Evolutionary conservation across 2,113 vertebrate species (phyloP).

Genomic region (Myotis yumanensis): DNA sequence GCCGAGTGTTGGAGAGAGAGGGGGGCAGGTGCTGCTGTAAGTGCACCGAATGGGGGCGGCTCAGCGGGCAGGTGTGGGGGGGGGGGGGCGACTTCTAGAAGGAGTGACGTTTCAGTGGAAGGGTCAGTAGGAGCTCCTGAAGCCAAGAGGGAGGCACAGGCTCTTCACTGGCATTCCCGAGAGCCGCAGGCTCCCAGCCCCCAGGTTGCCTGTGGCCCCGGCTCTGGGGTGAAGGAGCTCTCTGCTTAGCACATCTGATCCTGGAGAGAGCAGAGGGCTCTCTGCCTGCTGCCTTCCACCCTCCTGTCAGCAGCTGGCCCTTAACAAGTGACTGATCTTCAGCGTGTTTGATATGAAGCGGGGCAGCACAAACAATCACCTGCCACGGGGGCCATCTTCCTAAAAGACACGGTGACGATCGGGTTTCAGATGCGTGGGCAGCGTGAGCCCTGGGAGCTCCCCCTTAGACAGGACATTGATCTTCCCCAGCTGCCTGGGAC

Average conservation of each 20-base stretch:
- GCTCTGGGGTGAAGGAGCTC: rapidly evolving
- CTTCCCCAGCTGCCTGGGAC: slow-evolving; percentile 47
- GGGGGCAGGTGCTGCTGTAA: neutral
- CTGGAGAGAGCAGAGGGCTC: neutral
- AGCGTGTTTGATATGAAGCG: slow-evolving; percentile 76
- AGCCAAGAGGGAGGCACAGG: neutral
- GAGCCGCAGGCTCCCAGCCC: neutral
- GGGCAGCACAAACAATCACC: slow-evolving; percentile 85
- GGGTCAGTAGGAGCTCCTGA: neutral
- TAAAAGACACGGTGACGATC: slow-evolving; percentile 81
- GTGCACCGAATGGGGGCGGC: rapidly evolving
- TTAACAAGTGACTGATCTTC: slow-evolving; percentile 74
- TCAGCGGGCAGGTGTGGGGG: too few relatives aligned
- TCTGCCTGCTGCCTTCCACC: neutral
- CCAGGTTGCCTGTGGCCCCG: too few relatives aligned
- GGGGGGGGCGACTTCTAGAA: neutral
- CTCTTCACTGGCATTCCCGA: neutral
- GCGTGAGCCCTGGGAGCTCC: slow-evolving; percentile 72
- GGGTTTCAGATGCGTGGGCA: slow-evolving; percentile 79
- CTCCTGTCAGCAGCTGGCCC: slow-evolving; percentile 75
- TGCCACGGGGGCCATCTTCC: slow-evolving; percentile 80
- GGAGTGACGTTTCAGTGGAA: neutral
- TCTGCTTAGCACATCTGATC: neutral
- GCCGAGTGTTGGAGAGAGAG: neutral
- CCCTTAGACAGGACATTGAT: slow-evolving; percentile 78